Evolutionary conservation across 2,797 vertebrate genomes (phyloP), one percentile per base, ranked within the genome.

Genomic region (Parotocinclus haroldoi): DNA sequence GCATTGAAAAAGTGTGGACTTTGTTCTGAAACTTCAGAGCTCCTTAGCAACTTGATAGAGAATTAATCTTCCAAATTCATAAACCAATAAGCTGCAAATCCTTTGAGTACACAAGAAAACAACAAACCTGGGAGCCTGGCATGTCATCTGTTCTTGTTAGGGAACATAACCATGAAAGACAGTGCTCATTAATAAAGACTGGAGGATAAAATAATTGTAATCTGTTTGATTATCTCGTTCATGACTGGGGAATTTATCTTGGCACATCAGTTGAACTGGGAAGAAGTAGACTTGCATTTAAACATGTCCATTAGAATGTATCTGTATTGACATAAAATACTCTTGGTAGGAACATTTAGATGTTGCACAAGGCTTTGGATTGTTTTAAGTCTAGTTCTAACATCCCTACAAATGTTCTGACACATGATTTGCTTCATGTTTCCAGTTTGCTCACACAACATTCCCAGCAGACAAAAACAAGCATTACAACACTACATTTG

Each of bases 191-290:
- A 90, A 91, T 91, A 89, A 89, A 89, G 87, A 89, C n/a, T 79
- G 84, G 84, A 82, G 86, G 87, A 82, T 87, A 86, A 89, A 91
- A 91, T 91, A 91, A 92, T 89, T 90, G 89, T 90, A 89, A 91
- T 91, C 86, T 91, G 89, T 91, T 91, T 91, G 89, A 92, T 92
- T 89, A 90, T 91, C 88, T 89, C 84, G 83, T 86, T 81, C 77
- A 83, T 91, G 90, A 92, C 89, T 88, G 87, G 87, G 84, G 86
- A 88, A 92, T 92, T 90, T 80, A 91, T 92, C 89, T 92, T 91
- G 85, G 85, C 44, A 83, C 69, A 85, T 83, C 82, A 83, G 84
- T 85, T 84, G 87, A 83, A 89, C 86, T 83, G 84, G 82, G 78
- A 85, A 86, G 87, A 91, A 89, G 87, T 87, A 85, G 88, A 91